A percentile compares a stretch with the other conserved stretches of the same genome.
phyloP scores from a whole-genome alignment of 2,113 vertebrate species.

The Emydocephalus ijimae region DNA sequence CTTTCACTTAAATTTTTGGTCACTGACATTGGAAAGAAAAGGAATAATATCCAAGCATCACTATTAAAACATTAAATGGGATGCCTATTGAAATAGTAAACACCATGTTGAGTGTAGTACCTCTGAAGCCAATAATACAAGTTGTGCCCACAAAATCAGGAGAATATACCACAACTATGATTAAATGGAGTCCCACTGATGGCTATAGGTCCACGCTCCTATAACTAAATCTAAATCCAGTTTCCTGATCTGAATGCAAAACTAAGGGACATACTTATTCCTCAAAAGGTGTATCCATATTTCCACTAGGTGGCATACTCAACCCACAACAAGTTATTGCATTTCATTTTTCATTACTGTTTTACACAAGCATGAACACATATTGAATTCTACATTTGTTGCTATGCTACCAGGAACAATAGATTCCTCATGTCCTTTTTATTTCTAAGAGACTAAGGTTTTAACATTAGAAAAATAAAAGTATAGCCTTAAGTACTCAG shows the following conservation, averaged over 20 bases:
- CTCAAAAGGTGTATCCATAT: background rate
- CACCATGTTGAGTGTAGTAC: background rate
- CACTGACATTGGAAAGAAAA: constrained; percentile 68
- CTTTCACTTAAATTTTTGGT: constrained; percentile 91
- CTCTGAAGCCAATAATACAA: background rate
- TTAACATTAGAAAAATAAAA: background rate
- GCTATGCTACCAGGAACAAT: background rate
- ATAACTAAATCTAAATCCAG: background rate
- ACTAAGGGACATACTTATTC: accelerated
- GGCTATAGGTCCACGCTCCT: background rate
- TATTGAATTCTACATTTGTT: background rate
- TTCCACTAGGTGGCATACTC: constrained; percentile 60
- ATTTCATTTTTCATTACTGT: background rate
- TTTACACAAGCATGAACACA: background rate
- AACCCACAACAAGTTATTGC: constrained; percentile 18
- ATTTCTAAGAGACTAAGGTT: background rate
- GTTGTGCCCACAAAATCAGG: background rate
- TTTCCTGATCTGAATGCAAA: too few relatives aligned
- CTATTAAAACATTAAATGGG: background rate
- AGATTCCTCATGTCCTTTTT: background rate
- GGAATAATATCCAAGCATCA: background rate
- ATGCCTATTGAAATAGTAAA: background rate
- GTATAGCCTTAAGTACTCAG: background rate
- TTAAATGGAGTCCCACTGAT: background rate
- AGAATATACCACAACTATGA: background rate